Conservation (phyloP, 2,113 vertebrate species). For the Lathamus discolor region DNA sequence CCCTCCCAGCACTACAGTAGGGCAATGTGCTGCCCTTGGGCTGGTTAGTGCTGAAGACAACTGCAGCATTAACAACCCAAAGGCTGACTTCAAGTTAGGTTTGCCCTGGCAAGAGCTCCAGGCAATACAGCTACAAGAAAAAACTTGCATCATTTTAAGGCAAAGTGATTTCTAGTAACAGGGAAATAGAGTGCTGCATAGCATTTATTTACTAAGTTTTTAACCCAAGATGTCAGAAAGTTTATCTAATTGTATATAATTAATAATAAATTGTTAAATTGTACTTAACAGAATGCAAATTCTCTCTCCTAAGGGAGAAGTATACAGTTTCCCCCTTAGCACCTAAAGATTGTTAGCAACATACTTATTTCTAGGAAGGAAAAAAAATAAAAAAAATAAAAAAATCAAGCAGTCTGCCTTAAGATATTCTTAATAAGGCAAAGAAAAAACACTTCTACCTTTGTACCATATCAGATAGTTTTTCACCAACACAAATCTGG, state of each 20-base stretch:
- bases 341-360: background rate
- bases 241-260: background rate
- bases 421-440: background rate
- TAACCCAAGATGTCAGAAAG: accelerated
- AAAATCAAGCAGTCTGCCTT: background rate
- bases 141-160: background rate
- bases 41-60: background rate
- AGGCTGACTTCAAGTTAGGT: background rate
- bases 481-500: background rate
- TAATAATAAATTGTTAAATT: background rate
- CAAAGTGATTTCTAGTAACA: background rate
- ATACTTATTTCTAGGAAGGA: background rate
- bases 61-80: background rate
- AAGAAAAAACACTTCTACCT: background rate
- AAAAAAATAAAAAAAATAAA: background rate
- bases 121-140: background rate
- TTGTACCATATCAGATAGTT: background rate
- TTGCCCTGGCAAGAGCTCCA: background rate
- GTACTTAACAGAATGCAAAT: background rate
- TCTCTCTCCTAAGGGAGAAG: background rate
- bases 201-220: background rate
- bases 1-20: accelerated
- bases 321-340: background rate
- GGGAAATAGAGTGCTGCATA: background rate
- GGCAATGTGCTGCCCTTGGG: accelerated